Base-by-base conservation (phyloP, 1,140 invertebrate species). In the Apis laboriosa region DNA sequence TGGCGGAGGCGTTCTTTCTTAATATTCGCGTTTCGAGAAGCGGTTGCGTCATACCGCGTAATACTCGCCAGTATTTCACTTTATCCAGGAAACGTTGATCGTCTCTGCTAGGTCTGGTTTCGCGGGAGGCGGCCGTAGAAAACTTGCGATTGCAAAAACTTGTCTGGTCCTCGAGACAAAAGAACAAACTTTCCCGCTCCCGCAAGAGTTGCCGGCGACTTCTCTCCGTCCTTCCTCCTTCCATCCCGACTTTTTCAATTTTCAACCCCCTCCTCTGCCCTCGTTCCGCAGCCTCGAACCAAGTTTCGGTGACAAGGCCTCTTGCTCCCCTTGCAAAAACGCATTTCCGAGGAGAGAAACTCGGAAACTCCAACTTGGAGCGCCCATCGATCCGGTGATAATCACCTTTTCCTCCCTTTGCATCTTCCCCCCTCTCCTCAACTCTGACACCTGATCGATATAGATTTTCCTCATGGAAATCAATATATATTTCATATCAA, bases 141-240 rank as follows among this genome's bases (percentile, higher is more conserved):
- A 88, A 89, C 64, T 89, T 84, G 81, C 84, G 61, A 78, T 88
- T 80, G 87, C 84, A 88, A 89, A 80, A 89, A 89, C 86, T 89
- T 84, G 87, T 86, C 84, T 88, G 75, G 56, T 84, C 58, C 34
- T 58, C 73, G 68, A 76, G 86, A 85, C 73, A 88, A 88, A 88
- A 87, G 73, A 55, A 77, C 66, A 19, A 88, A 88, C 72, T 88
- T 91, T 87, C 73, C 74, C 84, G 19, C 24, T 85, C 64, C 49
- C 76, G 86, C 84, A 85, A 88, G 84, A 83, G 84, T 86, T 86
- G 88, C 78, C 67, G 64, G 85, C 87, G 86, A 89, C 89, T 90
- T 89, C 87, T 91, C 84, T 88, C 90, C 88, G 87, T 91, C 83
- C 66, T 81, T 74, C 68, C 81, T 68, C 43, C 55, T 81, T 24